phyloP scores from a whole-genome alignment of 2,888 invertebrate genomes.

The Polydesmus complanatus region DNA sequence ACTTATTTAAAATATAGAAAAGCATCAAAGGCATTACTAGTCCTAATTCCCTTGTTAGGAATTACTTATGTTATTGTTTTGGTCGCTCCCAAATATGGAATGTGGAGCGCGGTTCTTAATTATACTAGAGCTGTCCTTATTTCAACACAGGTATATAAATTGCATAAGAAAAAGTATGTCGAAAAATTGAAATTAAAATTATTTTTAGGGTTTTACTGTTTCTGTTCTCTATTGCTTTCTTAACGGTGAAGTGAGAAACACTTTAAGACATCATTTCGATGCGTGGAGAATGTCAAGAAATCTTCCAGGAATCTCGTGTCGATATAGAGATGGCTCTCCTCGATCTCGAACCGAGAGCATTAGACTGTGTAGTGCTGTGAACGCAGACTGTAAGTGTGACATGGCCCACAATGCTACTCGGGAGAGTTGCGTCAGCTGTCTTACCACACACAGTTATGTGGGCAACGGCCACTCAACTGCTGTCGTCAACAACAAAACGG shows the following conservation, averaged over 20 bases:
- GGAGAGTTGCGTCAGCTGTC: not conserved
- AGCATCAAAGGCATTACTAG: constrained; percentile 77
- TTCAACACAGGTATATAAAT: constrained; percentile 65
- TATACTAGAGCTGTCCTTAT: constrained; percentile 66
- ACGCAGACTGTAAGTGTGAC: constrained; percentile 8
- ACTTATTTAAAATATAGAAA: constrained; percentile 53
- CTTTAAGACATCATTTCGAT: constrained; percentile 64
- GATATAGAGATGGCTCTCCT: not conserved
- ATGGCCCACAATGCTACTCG: not conserved
- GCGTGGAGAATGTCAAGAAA: constrained; percentile 43
- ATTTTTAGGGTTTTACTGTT: constrained; percentile 67
- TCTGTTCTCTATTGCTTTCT: constrained; percentile 85
- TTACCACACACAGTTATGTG: constrained; percentile 5
- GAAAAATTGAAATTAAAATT: not conserved
- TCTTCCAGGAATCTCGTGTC: not conserved
- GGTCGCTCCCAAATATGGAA: constrained; percentile 54
- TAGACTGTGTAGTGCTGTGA: constrained; percentile 5
- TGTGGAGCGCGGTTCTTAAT: constrained; percentile 56
- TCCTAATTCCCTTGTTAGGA: constrained; percentile 83
- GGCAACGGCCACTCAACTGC: not conserved
- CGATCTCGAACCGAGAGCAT: constrained; percentile 11
- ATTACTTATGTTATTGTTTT: constrained; percentile 69
- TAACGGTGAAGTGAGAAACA: constrained; percentile 78
- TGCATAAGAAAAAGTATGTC: not conserved
- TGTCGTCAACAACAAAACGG: not conserved